Base-by-base conservation (phyloP, 2,113 vertebrate species). In the Dromaius novaehollandiae region DNA sequence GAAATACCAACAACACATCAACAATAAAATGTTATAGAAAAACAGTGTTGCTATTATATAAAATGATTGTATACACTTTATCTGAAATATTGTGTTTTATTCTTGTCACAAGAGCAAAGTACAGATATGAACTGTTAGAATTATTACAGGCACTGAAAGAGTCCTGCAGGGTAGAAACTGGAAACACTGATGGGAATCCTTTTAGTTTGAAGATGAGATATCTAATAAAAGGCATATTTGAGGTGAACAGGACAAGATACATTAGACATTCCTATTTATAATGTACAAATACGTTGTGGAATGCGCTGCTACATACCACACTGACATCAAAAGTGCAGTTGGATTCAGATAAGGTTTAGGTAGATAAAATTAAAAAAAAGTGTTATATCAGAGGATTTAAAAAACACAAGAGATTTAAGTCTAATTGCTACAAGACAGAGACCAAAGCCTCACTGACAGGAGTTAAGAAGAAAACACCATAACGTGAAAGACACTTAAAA, bases 161-260 rank as follows among this genome's bases (percentile, higher is more conserved):
- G 42, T 94, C 86, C 94, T 96, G 80, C 51, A 90, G 84, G 82
- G 80, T 70, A 95, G 34, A 48, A 36, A 82, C 77, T 84, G n/a
- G 56, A 88, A 89, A 89, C 7, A 75, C 56, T 65, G 53, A 93
- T 3, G 4, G 64, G 56, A 95, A 94, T 79, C 40, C 50, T 82
- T 90, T 91, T 11, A 90, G 56, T 71, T 83, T 88, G 38, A 84
- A 93, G 81, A 86, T 63, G 66, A 86, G 36, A n/a, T 51, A 86
- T 16, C 50, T 76, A 94, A 90, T 7, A 86, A 61, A 88, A 93
- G 48, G 48, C 63, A 53, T 61, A n/a, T 76, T 38, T 87, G 88
- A 95, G 83, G 80, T 90, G 87, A 93, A 90, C 70, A 85, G 81
- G 93, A 82, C 80, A 95, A 84, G 46, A 88, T 86, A 89, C 68